Base-by-base conservation (phyloP, 2,113 vertebrate genomes). In the Mormoops blainvillei region DNA sequence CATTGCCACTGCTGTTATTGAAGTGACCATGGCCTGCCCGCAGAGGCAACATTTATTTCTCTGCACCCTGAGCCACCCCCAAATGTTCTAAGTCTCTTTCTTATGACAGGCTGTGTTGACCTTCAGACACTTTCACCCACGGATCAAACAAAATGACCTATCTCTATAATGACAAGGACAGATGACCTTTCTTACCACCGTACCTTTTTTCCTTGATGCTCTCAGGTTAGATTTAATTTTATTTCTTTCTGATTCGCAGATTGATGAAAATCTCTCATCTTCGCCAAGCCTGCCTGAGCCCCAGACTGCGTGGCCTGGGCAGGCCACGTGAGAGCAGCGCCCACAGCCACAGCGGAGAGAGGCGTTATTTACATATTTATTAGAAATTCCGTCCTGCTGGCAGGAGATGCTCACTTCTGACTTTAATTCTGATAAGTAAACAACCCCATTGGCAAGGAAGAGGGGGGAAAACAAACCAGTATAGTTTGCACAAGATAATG, bases 381-480 rank as follows among this genome's bases (percentile, higher is more conserved):
- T 99, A 99, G 98, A 98, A 99, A 98, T 97, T 94, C 97, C 95
- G 98, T 89, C 89, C 98, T 98, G 98, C 97, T 98, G 96, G 95
- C 96, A 98, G 98, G 97, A 97, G 97, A 96, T 86, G 92, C 87
- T 96, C 95, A 96, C 98, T 98, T 97, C 98, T 97, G 97, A 98
- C 98, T 98, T 98, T 98, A 99, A 98, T 99, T 99, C 99, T 96
- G 98, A 96, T 98, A 99, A 99, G 98, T 98, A 99, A 99, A 99
- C 98, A 99, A 98, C 98, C 98, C 98, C 97, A 94, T 96, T 97
- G 98, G 98, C 98, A 98, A 98, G 97, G 97, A 98, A 98, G 97
- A 97, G 97, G 82, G 82, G 91, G 92, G 68, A 96, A 98, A 98
- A 98, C 97, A 94, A 98, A 97, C 91, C 98, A 96, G 98, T 97